Evolutionary conservation across 2,113 vertebrate species (phyloP), one percentile per base, ranked within the genome.

Genomic region (Puntigrus tetrazona): DNA sequence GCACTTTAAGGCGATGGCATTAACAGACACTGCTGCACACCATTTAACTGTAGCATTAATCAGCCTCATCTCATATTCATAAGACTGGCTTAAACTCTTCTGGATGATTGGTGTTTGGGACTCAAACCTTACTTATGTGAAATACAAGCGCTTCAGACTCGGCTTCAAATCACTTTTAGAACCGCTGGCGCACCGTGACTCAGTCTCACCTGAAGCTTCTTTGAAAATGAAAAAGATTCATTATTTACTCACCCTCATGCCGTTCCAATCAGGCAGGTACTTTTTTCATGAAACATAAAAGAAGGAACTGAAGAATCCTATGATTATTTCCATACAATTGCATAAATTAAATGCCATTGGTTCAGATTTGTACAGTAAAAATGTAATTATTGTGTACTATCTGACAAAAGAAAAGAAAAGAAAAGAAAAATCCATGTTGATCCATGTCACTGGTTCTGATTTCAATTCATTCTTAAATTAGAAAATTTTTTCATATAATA

Each of bases 31-130:
- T 18, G 63, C 36, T 18, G 4, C n/a, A 43, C 79, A 25, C 41
- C 29, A 87, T 84, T 87, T 29, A 63, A 80, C n/a, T 27, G 4
- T 5, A 27, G 55, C 36, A 78, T 61, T 63, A 78, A 57, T 63
- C 57, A 43, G 36, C 4, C 77, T 79, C 14, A 18, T 78, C n/a
- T 78, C n/a, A 59, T 59, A 61, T 78, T 78, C 55, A 59, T 18
- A 78, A 43, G n/a, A n/a, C 1, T 61, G 13, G 34, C 31, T 78
- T 36, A 61, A 9, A 41, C 55, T 41, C 52, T 27, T 61, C 55
- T 78, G 36, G n/a, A 38, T 38, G 50, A n/a, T 1, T 57, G 31
- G 20, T 78, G 22, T 57, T 38, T 59, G 50, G 74, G 75, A 14
- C 50, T 57, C 20, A 78, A 41, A 61, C 22, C 34, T 61, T 55